Base-by-base conservation (phyloP, 2,888 invertebrate species). In the Napeogenes sylphis region DNA sequence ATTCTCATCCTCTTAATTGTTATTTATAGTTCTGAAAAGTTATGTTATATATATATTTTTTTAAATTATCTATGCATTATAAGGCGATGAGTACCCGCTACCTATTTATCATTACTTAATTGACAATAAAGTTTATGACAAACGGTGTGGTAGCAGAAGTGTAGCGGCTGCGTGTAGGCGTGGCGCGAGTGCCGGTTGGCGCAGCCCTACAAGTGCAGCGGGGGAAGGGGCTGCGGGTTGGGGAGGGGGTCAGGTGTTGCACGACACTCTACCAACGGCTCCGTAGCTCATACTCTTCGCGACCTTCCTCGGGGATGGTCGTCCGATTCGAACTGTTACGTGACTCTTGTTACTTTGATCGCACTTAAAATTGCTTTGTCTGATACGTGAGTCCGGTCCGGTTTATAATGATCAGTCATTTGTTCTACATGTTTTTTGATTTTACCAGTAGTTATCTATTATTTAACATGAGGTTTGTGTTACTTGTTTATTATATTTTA, bases 191-290 rank as follows among this genome's bases (percentile, higher is more conserved):
- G 70, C 70, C 71, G 73, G 73, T 74, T 73, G 72, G 71, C 75
- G 84, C 82, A 87, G 85, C 90, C 90, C 83, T 85, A 85, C 90
- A 87, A 88, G 86, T 88, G 88, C 85, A 72, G 68, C 69, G 64
- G 55, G 62, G 80, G 68, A 68, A 65, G 69, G 72, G 71, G 70
- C 69, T 68, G 68, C 64, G 67, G 65, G 72, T 71, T 82, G 85
- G 83, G 87, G 67, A 73, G 70, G 73, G 68, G 68, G 77, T 80
- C 84, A 85, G 85, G 84, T 85, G 88, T 80, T 85, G 83, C 84
- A 80, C 78, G 77, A 65, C 72, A 70, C 77, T 75, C 68, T 72
- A 71, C 70, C 75, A 71, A 70, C 71, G 71, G 73, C 66, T 68
- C 74, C 72, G 71, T 72, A 68, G 71, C 77, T 81, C 83, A 85